Evolutionary conservation across 2,797 vertebrate species (phyloP), one percentile per base, ranked within the genome.

Genomic region (Spizella passerina): DNA sequence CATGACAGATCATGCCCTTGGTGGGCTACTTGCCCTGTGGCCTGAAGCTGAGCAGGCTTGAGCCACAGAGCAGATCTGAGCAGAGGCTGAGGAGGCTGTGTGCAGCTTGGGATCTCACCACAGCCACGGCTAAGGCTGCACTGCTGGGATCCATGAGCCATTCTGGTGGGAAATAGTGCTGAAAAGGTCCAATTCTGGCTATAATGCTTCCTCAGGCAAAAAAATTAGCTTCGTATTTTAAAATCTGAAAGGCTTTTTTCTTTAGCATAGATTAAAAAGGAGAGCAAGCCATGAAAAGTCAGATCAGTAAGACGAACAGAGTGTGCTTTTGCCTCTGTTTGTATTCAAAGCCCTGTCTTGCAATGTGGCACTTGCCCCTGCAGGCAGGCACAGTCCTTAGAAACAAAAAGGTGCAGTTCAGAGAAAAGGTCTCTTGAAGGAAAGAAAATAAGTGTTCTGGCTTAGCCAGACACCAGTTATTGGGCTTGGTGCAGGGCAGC

Each of bases 371-470:
- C 71, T 93, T 87, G 53, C 71, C 88, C 92, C 93, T 93, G 90
- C 88, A 96, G 94, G 92, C 94, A 94, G 66, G 8, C 61, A 34
- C 34, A 75, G 82, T 91, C 83, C 88, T 92, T 68, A 77, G 88
- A 89, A 96, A 89, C 75, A 87, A 66, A 94, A 94, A 93, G 92
- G 92, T 94, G 78, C 86, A 85, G 88, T 88, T 93, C 90, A 32
- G 88, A 92, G 93, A 84, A 94, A 93, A 96, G 90, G 88, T 95
- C 75, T 95, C 81, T 89, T 75, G 64, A 38, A 72, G 77, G 87
- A 86, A 86, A 78, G 69, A 78, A 93, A 80, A 80, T n/a, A 24
- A 86, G 65, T 65, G 88, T 77, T 88, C 44, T 20, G 57, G 81
- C 55, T 96, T 47, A 75, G 53, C 68, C 76, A 88, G 86, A 71